phyloP scores from a whole-genome alignment of 2,888 invertebrate species.

The Aphidoletes aphidimyza region DNA sequence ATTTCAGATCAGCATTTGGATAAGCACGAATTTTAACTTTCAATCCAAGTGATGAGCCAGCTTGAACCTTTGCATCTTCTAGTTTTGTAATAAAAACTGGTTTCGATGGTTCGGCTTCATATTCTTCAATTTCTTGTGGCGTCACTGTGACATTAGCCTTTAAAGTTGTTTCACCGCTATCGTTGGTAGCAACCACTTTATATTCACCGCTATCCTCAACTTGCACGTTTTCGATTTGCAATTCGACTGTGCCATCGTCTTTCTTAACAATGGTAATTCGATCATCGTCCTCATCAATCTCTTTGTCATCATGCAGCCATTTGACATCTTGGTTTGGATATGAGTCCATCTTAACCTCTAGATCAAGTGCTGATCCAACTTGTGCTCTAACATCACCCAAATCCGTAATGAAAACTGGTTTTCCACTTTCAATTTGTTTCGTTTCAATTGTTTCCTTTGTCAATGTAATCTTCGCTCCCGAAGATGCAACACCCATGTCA shows the following conservation, averaged over 20 bases:
- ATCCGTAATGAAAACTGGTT: background rate
- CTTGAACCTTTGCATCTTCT: background rate
- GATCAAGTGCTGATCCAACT: background rate
- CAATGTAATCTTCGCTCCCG: slow-evolving; percentile 80
- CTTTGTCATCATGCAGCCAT: slow-evolving; percentile 82
- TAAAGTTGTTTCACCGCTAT: slow-evolving; percentile 70
- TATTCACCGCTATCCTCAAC: background rate
- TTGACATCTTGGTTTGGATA: slow-evolving; percentile 71
- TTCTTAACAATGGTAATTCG: background rate
- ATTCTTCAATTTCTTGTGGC: background rate
- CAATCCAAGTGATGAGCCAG: background rate
- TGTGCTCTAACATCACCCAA: background rate
- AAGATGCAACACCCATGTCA: slow-evolving; percentile 82
- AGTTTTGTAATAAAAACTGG: background rate
- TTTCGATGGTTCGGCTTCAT: background rate
- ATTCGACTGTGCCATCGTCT: background rate
- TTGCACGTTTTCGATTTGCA: background rate
- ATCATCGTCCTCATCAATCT: slow-evolving; percentile 66
- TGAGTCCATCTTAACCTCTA: background rate
- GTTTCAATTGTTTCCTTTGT: background rate
- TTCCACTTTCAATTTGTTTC: background rate
- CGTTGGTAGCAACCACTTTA: background rate
- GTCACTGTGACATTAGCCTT: background rate
- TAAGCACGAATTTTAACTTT: background rate
- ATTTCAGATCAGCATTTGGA: background rate